Evolutionary conservation across 2,797 vertebrate species (phyloP).

Genomic region (Eulemur rubriventer): DNA sequence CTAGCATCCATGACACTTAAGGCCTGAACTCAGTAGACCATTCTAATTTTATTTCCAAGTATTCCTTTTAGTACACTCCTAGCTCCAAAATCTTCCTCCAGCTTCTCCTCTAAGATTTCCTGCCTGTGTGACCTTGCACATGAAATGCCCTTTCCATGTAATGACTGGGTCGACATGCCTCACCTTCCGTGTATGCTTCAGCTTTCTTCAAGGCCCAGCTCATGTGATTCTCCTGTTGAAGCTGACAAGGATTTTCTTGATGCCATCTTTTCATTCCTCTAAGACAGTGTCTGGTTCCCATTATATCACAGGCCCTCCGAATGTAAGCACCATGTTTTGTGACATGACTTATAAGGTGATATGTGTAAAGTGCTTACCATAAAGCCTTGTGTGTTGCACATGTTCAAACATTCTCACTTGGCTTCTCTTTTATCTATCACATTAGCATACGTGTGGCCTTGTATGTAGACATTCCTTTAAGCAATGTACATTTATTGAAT

Average conservation of each 20-base stretch:
- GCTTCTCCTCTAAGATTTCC: not conserved
- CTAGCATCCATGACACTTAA: not conserved
- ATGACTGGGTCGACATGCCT: not conserved
- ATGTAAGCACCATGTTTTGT: not conserved
- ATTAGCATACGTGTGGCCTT: not conserved
- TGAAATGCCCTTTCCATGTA: not conserved
- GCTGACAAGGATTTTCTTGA: not conserved
- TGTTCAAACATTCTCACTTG: not conserved
- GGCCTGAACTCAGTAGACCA: not conserved
- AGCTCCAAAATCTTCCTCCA: not conserved
- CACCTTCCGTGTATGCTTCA: not conserved
- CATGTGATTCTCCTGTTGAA: not conserved
- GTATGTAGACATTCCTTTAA: not conserved
- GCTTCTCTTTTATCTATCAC: not conserved
- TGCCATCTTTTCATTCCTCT: not conserved
- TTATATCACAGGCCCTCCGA: not conserved
- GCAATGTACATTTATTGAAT: not conserved
- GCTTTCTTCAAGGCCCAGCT: not conserved
- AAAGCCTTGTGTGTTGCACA: not conserved
- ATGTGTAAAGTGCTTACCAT: not conserved
- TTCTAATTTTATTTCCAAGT: not conserved
- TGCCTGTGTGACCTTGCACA: not conserved
- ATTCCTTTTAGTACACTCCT: not conserved
- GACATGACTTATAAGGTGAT: not conserved
- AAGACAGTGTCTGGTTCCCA: not conserved